Evolutionary conservation across 2,797 vertebrate genomes (phyloP), one percentile per base, ranked within the genome.

Genomic region (Aeoliscus strigatus): DNA sequence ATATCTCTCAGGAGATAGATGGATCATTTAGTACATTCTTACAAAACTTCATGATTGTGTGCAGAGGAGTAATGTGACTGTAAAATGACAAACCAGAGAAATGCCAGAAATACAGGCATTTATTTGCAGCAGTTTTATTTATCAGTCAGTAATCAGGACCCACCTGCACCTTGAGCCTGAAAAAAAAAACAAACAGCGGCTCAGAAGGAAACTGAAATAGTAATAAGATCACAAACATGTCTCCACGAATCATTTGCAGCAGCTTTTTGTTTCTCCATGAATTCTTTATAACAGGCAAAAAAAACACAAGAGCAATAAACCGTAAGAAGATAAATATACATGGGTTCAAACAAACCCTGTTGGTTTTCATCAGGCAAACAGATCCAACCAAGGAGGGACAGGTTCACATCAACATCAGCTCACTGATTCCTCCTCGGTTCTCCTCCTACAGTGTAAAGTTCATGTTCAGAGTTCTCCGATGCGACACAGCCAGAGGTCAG

Each of bases 81-180:
- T n/a, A n/a, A 21, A 21, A 21, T 38, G 13, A 1, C 18, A 18
- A 2, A 31, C 77, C 27, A 28, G 36, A 51, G 11, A 1, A 43
- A 44, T 56, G 25, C 21, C 56, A 66, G 65, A 76, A 72, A 75
- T 67, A 55, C 49, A 63, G 45, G 36, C 6, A 51, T 82, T 80
- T 70, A 80, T 80, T 80, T 57, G 64, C 46, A 73, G 66, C 68
- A 51, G 51, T 66, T 66, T 43, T 30, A 61, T 54, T 51, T 38
- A 57, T 48, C 73, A 87, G 79, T 76, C 42, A 59, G 63, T 65
- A 60, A 70, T 70, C 38, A 60, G 50, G 45, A 63, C 59, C 59
- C 49, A 50, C 36, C 54, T 10, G 44, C 31, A 44, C 27, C 55
- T 52, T 37, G 24, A 74, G 55, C 46, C 47, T 4, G 10, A 28